phyloP scores from a whole-genome alignment of 2,888 invertebrate genomes.

The Bembecia ichneumoniformis region DNA sequence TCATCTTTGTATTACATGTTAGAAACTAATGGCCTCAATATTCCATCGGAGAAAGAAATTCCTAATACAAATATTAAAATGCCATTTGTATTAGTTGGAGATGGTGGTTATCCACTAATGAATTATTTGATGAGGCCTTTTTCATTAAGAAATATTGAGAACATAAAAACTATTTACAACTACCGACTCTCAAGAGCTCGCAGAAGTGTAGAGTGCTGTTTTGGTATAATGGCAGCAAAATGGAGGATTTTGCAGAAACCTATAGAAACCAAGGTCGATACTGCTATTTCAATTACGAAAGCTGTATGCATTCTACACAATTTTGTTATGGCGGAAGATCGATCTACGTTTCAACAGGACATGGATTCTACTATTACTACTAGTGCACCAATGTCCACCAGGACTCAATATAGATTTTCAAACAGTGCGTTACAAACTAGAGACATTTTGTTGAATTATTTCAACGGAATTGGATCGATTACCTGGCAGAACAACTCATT shows the following conservation, averaged over 20 bases:
- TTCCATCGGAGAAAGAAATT: too few relatives aligned
- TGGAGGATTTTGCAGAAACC: conserved; percentile 10
- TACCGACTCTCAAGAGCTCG: conserved; percentile 10
- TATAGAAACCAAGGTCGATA: conserved; percentile 8
- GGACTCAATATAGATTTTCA: conserved; percentile 11
- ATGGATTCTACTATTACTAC: conserved; percentile 6
- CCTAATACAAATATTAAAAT: conserved; percentile 10
- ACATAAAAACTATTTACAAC: conserved; percentile 12
- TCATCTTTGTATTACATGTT: too few relatives aligned
- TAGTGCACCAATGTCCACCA: conserved; percentile 8
- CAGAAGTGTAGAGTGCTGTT: conserved; percentile 9
- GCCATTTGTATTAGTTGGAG: conserved; percentile 10
- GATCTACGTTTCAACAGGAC: conserved; percentile 8
- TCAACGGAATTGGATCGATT: conserved; percentile 8
- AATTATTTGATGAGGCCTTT: conserved; percentile 5
- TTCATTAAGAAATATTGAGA: conserved; percentile 7
- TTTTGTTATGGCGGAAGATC: conserved; percentile 9
- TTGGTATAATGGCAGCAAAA: conserved; percentile 12
- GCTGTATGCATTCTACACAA: conserved; percentile 10
- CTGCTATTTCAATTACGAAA: conserved; percentile 8
- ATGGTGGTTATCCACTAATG: conserved; percentile 7
- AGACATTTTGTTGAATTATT: conserved; percentile 9
- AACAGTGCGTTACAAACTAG: conserved; percentile 9
- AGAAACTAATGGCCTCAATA: conserved; percentile 8
- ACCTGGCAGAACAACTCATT: conserved; percentile 8